A percentile compares a stretch with the other conserved stretches of the same genome.
Conservation (phyloP, 2,113 vertebrate species). For the Microcebus jonahi region DNA sequence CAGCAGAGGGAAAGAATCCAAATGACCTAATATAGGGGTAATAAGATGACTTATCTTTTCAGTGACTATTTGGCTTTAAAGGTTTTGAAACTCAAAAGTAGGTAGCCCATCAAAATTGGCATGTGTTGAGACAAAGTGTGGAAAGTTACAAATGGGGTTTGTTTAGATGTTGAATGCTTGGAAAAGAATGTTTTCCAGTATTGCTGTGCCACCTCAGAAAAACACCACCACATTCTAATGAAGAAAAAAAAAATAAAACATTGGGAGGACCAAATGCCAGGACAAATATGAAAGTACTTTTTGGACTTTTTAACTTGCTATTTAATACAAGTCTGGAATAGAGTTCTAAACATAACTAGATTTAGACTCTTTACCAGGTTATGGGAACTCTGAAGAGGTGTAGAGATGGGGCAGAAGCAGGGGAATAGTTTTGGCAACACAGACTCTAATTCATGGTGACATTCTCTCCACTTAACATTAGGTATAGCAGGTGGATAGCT, state of each 20-base stretch:
- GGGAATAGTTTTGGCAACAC: conserved; percentile 76
- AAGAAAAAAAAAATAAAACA: conserved; percentile 16
- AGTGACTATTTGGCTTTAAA: conserved; percentile 56
- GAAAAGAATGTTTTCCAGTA: conserved; percentile 59
- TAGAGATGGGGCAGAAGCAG: not conserved
- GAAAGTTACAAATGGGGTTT: conserved; percentile 44
- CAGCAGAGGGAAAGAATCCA: not conserved
- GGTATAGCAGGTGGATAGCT: conserved; percentile 66
- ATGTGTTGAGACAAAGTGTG: conserved; percentile 42
- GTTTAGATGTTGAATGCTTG: conserved; percentile 36
- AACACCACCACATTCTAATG: conserved; percentile 22
- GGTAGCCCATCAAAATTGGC: not conserved
- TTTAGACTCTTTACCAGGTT: not conserved
- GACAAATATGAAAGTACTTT: conserved; percentile 41
- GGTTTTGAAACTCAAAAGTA: conserved; percentile 48
- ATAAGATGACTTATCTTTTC: conserved; percentile 34
- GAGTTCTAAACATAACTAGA: not conserved
- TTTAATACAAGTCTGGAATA: conserved; percentile 9
- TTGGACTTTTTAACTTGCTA: conserved; percentile 17
- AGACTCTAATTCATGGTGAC: conserved; percentile 78
- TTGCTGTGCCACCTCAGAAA: conserved; percentile 28
- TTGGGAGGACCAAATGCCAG: conserved; percentile 11
- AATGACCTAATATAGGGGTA: not conserved
- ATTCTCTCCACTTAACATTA: conserved; percentile 58
- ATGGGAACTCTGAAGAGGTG: not conserved